phyloP scores from a whole-genome alignment of 2,113 vertebrate species.

The Chloebia gouldiae region DNA sequence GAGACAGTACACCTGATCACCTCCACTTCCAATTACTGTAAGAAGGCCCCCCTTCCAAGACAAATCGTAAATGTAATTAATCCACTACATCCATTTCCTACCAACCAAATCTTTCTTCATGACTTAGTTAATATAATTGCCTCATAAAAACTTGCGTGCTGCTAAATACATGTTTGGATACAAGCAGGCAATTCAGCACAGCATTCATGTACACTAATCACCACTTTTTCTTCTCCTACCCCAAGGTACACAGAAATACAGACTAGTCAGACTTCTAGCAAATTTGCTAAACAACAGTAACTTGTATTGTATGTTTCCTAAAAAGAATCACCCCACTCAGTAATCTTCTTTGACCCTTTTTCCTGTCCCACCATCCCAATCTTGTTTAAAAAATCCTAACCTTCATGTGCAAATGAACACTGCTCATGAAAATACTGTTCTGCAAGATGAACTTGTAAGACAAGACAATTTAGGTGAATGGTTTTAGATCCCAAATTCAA shows the following conservation, averaged over 20 bases:
- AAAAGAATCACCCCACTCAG: background rate
- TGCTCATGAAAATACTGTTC: background rate
- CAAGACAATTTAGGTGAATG: background rate
- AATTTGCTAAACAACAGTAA: background rate
- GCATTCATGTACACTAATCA: background rate
- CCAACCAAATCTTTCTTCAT: background rate
- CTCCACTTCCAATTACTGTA: background rate
- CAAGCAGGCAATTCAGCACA: constrained; percentile 18
- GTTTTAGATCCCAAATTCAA: constrained; percentile 42
- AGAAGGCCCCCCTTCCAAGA: background rate
- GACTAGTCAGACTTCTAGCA: background rate
- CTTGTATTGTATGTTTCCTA: background rate
- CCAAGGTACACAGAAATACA: background rate
- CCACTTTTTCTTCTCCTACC: background rate
- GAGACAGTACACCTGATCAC: background rate
- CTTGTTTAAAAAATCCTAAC: background rate
- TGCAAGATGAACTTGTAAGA: background rate
- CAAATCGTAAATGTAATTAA: constrained; percentile 5
- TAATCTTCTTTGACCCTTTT: background rate
- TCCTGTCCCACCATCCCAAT: background rate
- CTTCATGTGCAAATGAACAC: background rate
- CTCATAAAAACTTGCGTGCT: constrained; percentile 35
- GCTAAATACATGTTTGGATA: constrained; percentile 46
- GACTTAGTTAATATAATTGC: constrained; percentile 30
- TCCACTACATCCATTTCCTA: constrained; percentile 1